phyloP scores from a whole-genome alignment of 2,113 vertebrate species.

The Misgurnus mizolepis region DNA sequence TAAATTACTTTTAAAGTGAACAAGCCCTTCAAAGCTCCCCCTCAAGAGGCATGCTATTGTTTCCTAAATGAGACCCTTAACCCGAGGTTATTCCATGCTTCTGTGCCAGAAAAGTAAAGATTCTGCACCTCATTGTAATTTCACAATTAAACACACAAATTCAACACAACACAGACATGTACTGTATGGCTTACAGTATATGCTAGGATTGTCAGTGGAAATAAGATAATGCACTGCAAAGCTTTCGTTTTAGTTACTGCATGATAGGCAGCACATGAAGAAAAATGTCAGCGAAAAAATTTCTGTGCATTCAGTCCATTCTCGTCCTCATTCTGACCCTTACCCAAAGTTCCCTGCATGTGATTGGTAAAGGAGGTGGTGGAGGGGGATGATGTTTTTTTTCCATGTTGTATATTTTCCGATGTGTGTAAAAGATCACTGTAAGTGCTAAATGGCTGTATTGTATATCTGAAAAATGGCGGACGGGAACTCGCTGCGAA shows the following conservation, averaged over 20 bases:
- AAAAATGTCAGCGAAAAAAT: not conserved
- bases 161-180: not conserved
- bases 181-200: not conserved
- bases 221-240: not conserved
- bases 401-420: conserved; percentile 41
- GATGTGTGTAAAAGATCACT: conserved; percentile 12
- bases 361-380: not conserved
- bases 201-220: not conserved
- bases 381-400: conserved; percentile 10
- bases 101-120: not conserved
- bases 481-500: not conserved
- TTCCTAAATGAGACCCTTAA: too few relatives aligned
- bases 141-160: not conserved
- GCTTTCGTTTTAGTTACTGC: not conserved
- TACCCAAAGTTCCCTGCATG: not conserved
- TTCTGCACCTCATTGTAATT: not conserved
- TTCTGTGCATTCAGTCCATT: conserved; percentile 3
- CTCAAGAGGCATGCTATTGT: too few relatives aligned
- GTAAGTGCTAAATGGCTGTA: conserved; percentile 27
- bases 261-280: not conserved
- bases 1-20: too few relatives aligned
- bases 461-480: conserved; percentile 16
- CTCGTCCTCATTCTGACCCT: conserved; percentile 22
- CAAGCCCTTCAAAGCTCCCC: too few relatives aligned
- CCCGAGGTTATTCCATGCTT: too few relatives aligned